Evolutionary conservation across 2,888 invertebrate genomes (phyloP), one percentile per base, ranked within the genome.

Genomic region (Polylopha cassiicola): DNA sequence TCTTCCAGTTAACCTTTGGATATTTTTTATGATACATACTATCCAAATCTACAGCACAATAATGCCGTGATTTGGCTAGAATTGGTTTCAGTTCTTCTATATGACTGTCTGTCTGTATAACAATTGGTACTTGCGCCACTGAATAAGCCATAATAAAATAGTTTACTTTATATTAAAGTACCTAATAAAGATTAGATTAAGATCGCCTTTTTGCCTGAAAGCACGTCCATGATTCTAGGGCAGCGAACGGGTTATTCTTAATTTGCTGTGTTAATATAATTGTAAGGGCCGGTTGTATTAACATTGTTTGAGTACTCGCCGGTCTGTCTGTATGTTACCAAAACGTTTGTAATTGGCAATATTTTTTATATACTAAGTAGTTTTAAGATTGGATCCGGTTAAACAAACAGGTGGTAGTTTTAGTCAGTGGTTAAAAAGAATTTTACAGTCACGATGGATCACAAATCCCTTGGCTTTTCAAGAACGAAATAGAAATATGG

Each of bases 151-250:
- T 13, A 11, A 4, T 22, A 21, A 32, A 13, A 44, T 42, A 28
- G 37, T 53, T 73, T 77, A 74, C 72, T 77, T 77, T 76, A 75
- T 69, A 73, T 73, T 75, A 74, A 75, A 74, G 70, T 76, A n/a
- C n/a, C n/a, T n/a, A 63, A 67, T 55, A 51, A 58, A 56, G 55
- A 54, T 59, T 72, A 74, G 63, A 48, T 55, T 74, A 78, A 78
- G 73, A 43, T 65, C 51, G 75, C 71, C 78, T 74, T 75, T 65
- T 65, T 16, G 9, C 24, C 37, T 43, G 46, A 50, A 66, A 73
- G 65, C 69, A 76, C 76, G 75, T 77, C 77, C 76, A 76, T 55
- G 51, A 45, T 55, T 43, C 64, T n/a, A 65, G 58, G 69, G 65
- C 76, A 75, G 69, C 68, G 68, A 73, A 68, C 53, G 38, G 48